A percentile compares a stretch with the other conserved stretches of the same genome.
Conservation (phyloP, 2,888 invertebrate genomes). For the Athetis lepigone region DNA sequence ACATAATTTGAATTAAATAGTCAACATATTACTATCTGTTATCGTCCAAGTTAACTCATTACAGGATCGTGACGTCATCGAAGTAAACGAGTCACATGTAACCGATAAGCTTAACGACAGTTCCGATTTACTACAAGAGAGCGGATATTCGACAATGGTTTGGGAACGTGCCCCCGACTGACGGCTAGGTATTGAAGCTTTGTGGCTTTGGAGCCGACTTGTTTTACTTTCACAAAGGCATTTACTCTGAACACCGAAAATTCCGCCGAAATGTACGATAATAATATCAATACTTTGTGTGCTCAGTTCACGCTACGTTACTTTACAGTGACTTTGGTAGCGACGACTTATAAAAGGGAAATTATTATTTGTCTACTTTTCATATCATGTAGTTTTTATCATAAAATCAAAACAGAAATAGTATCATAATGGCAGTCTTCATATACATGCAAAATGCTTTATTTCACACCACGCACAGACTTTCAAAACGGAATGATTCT, state of each 20-base stretch:
- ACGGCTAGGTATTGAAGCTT: slow-evolving; percentile 47
- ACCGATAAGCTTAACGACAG: slow-evolving; percentile 79
- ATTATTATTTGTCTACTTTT: background rate
- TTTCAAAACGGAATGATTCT: too few species aligned
- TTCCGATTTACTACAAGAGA: slow-evolving; percentile 72
- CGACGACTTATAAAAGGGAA: background rate
- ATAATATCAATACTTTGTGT: slow-evolving; percentile 23
- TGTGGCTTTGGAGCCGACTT: slow-evolving; percentile 37
- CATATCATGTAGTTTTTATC: background rate
- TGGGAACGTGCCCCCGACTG: slow-evolving; percentile 62
- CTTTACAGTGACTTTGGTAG: background rate
- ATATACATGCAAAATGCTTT: background rate
- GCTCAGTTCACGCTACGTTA: too few species aligned
- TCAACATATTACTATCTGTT: slow-evolving; percentile 63
- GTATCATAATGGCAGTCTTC: background rate
- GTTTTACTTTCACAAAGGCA: slow-evolving; percentile 45
- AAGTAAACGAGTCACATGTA: slow-evolving; percentile 70
- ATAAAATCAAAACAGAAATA: background rate
- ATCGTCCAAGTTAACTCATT: slow-evolving; percentile 73
- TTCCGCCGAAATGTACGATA: slow-evolving; percentile 9
- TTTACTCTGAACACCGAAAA: slow-evolving; percentile 15
- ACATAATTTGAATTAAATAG: slow-evolving; percentile 62
- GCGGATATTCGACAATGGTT: slow-evolving; percentile 70
- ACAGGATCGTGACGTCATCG: slow-evolving; percentile 68
- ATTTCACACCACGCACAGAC: too few species aligned